Percentiles rank a stretch among this genome's conserved stretches.
Conservation (phyloP, 2,797 vertebrate genomes). For the Scolopax bukidnonensis region DNA sequence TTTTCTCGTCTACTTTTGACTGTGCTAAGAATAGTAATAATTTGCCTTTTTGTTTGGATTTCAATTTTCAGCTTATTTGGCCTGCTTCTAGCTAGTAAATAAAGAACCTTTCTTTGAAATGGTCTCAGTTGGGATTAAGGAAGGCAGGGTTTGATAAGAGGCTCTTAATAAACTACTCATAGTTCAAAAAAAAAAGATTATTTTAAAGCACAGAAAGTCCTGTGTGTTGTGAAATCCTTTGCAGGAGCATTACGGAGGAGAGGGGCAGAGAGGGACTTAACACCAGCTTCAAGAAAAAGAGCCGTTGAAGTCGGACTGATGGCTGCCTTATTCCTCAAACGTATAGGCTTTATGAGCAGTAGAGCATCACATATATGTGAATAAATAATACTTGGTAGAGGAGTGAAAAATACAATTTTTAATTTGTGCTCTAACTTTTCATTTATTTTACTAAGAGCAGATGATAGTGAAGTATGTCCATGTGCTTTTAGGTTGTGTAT, state of each 20-base stretch:
- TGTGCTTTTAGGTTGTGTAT: not conserved
- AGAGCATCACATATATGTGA: not conserved
- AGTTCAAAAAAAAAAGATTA: not conserved
- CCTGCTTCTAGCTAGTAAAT: not conserved
- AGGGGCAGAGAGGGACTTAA: not conserved
- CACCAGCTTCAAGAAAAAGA: no score
- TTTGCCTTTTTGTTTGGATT: slow-evolving; percentile 8
- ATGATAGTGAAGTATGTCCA: not conserved
- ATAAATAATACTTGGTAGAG: not conserved
- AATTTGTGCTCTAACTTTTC: not conserved
- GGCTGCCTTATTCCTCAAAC: not conserved
- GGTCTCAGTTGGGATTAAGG: not conserved
- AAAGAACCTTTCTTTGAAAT: not conserved
- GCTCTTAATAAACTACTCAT: not conserved
- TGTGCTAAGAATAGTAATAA: not conserved
- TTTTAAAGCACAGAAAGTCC: not conserved
- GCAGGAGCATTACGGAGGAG: not conserved
- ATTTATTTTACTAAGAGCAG: not conserved
- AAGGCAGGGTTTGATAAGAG: not conserved
- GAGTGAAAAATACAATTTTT: not conserved
- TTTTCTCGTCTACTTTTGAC: not conserved
- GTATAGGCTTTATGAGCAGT: not conserved
- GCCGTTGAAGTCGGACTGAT: not conserved
- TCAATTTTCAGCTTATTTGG: not conserved
- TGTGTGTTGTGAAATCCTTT: not conserved